Conservation (phyloP, 2,888 invertebrate genomes). For the Ptycholaimellus sp. region DNA sequence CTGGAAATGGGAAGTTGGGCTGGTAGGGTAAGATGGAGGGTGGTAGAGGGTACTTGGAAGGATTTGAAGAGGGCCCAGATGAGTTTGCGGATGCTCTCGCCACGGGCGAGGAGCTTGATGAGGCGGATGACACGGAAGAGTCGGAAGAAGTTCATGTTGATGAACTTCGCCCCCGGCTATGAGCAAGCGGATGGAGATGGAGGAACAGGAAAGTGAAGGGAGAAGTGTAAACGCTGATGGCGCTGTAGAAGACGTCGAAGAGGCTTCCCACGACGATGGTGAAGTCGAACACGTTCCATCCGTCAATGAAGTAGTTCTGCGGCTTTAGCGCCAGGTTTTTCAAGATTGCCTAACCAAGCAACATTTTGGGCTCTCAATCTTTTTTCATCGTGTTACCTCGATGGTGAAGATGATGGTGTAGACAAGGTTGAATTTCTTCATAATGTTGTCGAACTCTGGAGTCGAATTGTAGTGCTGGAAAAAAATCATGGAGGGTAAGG, state of each 20-base stretch:
- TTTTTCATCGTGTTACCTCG: too few relatives aligned
- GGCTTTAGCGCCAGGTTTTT: too few relatives aligned
- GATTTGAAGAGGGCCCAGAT: constrained; percentile 97
- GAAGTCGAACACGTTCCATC: constrained; percentile 91
- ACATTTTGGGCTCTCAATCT: too few relatives aligned
- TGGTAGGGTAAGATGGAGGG: too few relatives aligned
- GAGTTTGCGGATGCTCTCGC: constrained; percentile 81
- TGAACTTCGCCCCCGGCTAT: constrained; percentile 43
- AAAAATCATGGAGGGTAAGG: too few relatives aligned
- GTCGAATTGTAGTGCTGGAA: too few relatives aligned
- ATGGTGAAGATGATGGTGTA: neutral
- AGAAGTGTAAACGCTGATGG: constrained; percentile 48
- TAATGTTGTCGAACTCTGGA: neutral
- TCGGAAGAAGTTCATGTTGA: constrained; percentile 91
- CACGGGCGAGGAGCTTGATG: constrained; percentile 73
- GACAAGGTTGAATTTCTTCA: neutral
- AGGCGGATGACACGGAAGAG: constrained; percentile 91
- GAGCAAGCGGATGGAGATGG: too few relatives aligned
- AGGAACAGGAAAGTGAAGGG: too few relatives aligned
- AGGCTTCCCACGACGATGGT: constrained; percentile 79
- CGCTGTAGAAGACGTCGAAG: constrained; percentile 66
- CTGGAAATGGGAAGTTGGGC: constrained; percentile 32
- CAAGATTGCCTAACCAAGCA: too few relatives aligned
- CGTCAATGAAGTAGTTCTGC: constrained; percentile 80
- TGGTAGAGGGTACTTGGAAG: too few relatives aligned